phyloP scores from a whole-genome alignment of 2,888 invertebrate genomes.

The Itoplectis maculator region DNA sequence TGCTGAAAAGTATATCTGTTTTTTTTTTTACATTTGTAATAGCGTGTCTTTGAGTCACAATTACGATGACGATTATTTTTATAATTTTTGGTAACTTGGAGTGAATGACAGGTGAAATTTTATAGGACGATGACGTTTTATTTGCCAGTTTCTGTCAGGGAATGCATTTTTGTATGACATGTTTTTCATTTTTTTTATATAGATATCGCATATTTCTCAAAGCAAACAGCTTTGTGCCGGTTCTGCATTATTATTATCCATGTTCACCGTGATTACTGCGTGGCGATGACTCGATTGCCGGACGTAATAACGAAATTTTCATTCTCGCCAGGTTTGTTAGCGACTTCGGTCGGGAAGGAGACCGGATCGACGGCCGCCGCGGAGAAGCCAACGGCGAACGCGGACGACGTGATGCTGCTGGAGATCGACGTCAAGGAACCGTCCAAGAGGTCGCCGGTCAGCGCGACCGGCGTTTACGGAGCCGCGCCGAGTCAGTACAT shows the following conservation, averaged over 20 bases:
- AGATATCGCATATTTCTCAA: too few species aligned
- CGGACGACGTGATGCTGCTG: conserved; percentile 80
- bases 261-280: neutral
- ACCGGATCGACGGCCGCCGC: conserved; percentile 70
- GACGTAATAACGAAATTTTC: conserved; percentile 25
- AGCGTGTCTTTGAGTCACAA: too few species aligned
- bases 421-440: conserved; percentile 83
- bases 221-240: neutral
- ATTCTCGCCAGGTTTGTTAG: conserved; percentile 78
- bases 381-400: conserved; percentile 73
- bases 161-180: neutral
- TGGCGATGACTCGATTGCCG: neutral
- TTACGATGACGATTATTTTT: too few species aligned
- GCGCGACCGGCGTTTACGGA: conserved; percentile 79
- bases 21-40: too few species aligned
- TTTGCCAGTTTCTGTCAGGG: neutral
- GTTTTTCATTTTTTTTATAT: neutral
- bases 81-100: too few species aligned
- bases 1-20: neutral
- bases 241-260: neutral
- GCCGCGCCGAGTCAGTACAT: conserved; percentile 80
- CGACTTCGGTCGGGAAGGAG: conserved; percentile 80
- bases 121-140: neutral
- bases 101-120: too few species aligned
- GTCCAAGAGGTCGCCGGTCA: conserved; percentile 80